Base-by-base conservation (phyloP, 2,888 invertebrate species). In the Nymphalis polychloros region DNA sequence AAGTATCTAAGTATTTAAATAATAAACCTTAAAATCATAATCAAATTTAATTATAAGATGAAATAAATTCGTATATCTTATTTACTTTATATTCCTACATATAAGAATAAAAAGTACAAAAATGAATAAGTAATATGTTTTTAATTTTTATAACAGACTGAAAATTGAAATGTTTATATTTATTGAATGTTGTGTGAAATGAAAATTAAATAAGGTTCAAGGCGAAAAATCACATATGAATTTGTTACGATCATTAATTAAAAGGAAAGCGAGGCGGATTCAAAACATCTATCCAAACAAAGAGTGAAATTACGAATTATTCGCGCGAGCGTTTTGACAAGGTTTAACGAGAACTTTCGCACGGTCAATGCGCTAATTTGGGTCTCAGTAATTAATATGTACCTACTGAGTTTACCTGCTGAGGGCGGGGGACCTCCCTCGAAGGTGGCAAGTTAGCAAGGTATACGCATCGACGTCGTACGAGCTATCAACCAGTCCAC, bases 311-410 rank as follows among this genome's bases (percentile, higher is more conserved):
- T 19, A 13, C 77, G 75, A 80, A 82, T 82, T 76, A 78, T 76
- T 75, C 71, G 70, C 76, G 76, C 53, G 64, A 84, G 78, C 78
- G 73, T 82, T 84, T 83, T 80, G 81, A 83, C 80, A 82, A 82
- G 81, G 79, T 83, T 80, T 81, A 81, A 84, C 79, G 81, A 79
- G 81, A 83, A 84, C 74, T 76, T 77, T 76, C 68, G 74, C 72
- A 77, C 77, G 77, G 79, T 76, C 79, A 77, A 72, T 72, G 88
- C 86, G 85, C 84, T 90, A 88, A 89, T 90, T 89, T 85, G 83
- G 81, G 82, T 84, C 79, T 78, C 79, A 82, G 87, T 89, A 90
- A 90, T 90, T 89, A 90, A 88, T 88, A 86, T 84, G 81, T 85
- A 82, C 83, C 75, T 78, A 75, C 72, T 67, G 73, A 76, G 71